Conservation (phyloP, 1,140 invertebrate genomes). For the Scaptomyza hsui region DNA sequence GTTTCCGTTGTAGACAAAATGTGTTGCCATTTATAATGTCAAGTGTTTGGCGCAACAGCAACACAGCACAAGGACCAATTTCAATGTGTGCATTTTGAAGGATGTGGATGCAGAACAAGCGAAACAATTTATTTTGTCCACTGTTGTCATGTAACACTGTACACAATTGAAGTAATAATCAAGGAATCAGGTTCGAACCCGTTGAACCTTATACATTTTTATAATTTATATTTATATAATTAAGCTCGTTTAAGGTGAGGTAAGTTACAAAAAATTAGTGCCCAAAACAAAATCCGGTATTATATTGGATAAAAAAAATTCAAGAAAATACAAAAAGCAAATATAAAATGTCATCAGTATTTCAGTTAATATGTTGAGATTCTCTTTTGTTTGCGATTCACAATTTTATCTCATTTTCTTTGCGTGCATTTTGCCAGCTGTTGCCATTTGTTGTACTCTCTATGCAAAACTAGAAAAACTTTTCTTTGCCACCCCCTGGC, state of each 20-base stretch:
- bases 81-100: constrained; percentile 21
- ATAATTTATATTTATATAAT: too few relatives aligned
- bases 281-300: too few relatives aligned
- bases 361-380: not conserved
- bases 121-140: constrained; percentile 54
- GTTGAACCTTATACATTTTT: too few relatives aligned
- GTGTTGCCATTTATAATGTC: constrained; percentile 81
- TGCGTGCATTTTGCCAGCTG: constrained; percentile 20
- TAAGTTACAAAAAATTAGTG: too few relatives aligned
- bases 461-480: constrained; percentile 13
- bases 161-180: not conserved
- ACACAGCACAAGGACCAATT: constrained; percentile 7
- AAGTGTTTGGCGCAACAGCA: constrained; percentile 58
- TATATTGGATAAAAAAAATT: constrained; percentile 2
- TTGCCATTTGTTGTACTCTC: constrained; percentile 24
- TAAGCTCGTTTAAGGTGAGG: too few relatives aligned
- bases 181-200: too few relatives aligned
- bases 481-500: not conserved
- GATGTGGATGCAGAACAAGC: constrained; percentile 42
- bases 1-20: constrained; percentile 83
- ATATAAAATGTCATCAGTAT: not conserved
- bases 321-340: not conserved
- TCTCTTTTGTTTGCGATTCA: not conserved
- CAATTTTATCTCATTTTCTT: constrained; percentile 6
- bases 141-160: constrained; percentile 19